Base-by-base conservation (phyloP, 2,888 invertebrate genomes). In the Pelosia muscerda region DNA sequence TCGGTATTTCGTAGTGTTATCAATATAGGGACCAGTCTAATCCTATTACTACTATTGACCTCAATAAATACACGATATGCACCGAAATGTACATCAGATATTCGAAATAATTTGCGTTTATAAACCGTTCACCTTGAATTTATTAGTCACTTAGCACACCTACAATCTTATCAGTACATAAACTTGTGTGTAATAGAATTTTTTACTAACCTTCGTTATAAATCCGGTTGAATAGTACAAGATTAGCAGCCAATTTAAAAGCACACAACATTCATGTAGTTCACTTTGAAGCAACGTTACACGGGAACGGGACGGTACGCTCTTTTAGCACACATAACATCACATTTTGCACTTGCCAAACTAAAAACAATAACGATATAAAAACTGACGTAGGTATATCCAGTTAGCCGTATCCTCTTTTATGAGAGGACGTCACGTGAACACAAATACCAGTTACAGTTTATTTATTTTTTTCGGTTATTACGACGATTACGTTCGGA, bases 301-400 rank as follows among this genome's bases (percentile, higher is more conserved):
- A 93, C 92, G 89, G 89, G 88, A 86, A 93, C 92, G 89, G 89
- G 88, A 86, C 88, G 87, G 89, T 83, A 88, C 89, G 91, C 88
- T 92, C 81, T 87, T 86, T 89, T 87, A 89, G 78, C 94, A 94
- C 90, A 91, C 91, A 93, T 86, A 91, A 92, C 90, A 92, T 94
- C 94, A 95, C 94, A 94, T 94, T 93, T 94, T 92, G 92, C 94
- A 94, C 94, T 91, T 75, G 86, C 86, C 84, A 84, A n/a, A 88
- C 86, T 84, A 85, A 86, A 88, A 92, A 90, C 88, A 89, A 90
- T 86, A 84, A 85, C 75, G 75, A 72, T 77, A 74, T 82, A 2
- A 83, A 81, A 86, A 87, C 86, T 86, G 84, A 83, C 86, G 81
- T 84, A 83, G 86, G 81, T 84, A 82, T 78, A 90, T 91, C 87